A percentile compares a stretch with the other conserved stretches of the same genome.
Conservation (phyloP, 2,888 invertebrate genomes). For the Drosophila formosana region DNA sequence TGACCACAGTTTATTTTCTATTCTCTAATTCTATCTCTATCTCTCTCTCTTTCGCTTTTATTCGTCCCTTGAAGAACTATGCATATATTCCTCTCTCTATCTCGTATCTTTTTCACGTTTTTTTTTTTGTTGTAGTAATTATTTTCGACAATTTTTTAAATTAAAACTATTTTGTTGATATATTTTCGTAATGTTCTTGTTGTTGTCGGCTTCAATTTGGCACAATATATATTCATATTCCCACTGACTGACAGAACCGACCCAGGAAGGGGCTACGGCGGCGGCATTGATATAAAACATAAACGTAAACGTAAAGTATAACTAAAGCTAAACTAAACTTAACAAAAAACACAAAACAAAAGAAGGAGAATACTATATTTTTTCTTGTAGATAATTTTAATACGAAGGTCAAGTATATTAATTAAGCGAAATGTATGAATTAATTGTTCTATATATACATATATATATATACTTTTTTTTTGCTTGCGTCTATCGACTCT, state of each 20-base stretch:
- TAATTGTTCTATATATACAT: constrained; percentile 16
- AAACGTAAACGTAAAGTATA: constrained; percentile 4
- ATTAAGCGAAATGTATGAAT: constrained; percentile 31
- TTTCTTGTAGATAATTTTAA: constrained; percentile 40
- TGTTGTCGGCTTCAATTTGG: constrained; percentile 38
- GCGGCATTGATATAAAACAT: constrained; percentile 30
- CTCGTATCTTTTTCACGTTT: constrained; percentile 12
- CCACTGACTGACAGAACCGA: constrained; percentile 27
- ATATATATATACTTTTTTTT: constrained; percentile 11
- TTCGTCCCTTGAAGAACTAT: neutral
- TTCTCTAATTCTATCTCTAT: neutral
- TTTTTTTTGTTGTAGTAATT: constrained; percentile 26
- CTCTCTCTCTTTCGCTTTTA: neutral
- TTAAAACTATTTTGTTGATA: constrained; percentile 49
- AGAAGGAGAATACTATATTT: constrained; percentile 2
- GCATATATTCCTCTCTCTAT: constrained; percentile 6
- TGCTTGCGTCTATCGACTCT: constrained; percentile 8
- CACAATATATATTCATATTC: constrained; percentile 7
- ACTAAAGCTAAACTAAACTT: constrained; percentile 9
- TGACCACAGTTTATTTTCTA: constrained; percentile 27
- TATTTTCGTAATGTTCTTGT: constrained; percentile 45
- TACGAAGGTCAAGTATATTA: constrained; percentile 36
- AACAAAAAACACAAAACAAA: neutral
- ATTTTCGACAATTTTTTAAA: constrained; percentile 34
- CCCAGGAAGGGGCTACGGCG: constrained; percentile 16